Conservation (phyloP, 2,797 vertebrate genomes). For the Ptychobarbus kaznakovi region DNA sequence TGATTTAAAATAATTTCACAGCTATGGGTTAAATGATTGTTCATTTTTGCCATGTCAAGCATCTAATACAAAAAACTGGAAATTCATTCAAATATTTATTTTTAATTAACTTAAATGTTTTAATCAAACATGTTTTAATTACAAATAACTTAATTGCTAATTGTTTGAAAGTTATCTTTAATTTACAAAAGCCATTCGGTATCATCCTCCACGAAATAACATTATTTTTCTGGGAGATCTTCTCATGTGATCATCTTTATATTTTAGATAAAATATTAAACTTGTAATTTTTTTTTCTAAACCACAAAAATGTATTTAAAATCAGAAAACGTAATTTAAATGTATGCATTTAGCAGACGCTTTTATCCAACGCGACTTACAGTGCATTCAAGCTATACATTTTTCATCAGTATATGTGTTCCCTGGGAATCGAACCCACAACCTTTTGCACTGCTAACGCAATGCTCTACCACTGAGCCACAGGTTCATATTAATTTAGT, state of each 20-base stretch:
- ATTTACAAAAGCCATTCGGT: not conserved
- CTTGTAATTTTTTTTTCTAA: too few relatives aligned
- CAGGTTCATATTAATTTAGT: not conserved
- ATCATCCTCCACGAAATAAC: not conserved
- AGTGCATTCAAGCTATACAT: too few relatives aligned
- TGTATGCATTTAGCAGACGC: too few relatives aligned
- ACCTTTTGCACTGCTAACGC: too few relatives aligned
- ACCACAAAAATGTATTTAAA: too few relatives aligned
- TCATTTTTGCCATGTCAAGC: not conserved
- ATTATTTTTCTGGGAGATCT: not conserved
- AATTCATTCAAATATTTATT: not conserved
- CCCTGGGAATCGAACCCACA: too few relatives aligned
- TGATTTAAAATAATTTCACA: not conserved
- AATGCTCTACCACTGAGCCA: too few relatives aligned
- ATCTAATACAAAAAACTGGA: not conserved
- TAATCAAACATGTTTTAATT: not conserved
- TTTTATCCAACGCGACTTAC: too few relatives aligned
- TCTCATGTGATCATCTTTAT: not conserved
- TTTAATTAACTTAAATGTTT: not conserved
- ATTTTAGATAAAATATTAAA: not conserved
- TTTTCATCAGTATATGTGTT: too few relatives aligned
- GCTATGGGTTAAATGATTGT: not conserved
- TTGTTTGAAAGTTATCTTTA: not conserved
- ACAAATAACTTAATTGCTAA: not conserved
- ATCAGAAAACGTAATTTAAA: not conserved